Evolutionary conservation across 2,113 vertebrate species (phyloP), one percentile per base, ranked within the genome.

Genomic region (Scolopax mira): DNA sequence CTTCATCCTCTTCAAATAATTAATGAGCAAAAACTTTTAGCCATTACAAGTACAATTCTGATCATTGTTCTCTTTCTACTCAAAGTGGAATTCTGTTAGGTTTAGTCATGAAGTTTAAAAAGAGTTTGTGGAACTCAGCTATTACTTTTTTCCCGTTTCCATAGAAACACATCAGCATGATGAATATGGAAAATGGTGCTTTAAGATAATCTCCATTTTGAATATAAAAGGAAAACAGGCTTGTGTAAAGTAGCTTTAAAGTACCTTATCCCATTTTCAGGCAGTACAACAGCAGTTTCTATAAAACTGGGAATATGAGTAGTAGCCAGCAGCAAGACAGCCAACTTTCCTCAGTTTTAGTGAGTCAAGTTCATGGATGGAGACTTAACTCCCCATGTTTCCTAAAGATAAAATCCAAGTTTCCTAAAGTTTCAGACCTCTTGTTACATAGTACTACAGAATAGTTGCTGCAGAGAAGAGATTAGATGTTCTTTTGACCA

Each of bases 171-270:
- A 62, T 75, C 89, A 95, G 85, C 48, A 66, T 86, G 69, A 71
- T 58, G 65, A 86, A 90, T 92, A 95, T 90, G 72, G 44, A 91
- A 96, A 91, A 90, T 18, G 15, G 35, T 88, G 41, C 48, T 86
- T 96, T 95, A 94, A 96, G 94, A 95, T 94, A 92, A 92, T 96
- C 85, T 88, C 19, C 28, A 58, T 89, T 90, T 95, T 87, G 39
- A 92, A 91, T 49, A 90, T 79, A 80, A 93, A 92, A 94, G 60
- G 64, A 77, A 95, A 96, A 90, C 60, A 88, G 37, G 13, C 18
- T 89, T 81, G 33, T 79, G 18, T 91, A 93, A 93, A 92, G 72
- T 49, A 71, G 44, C 65, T 33, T 90, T 88, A 88, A 93, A 93
- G 48, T 22, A 67, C 31, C 42, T 92, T 80, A 81, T 75, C 61